phyloP scores from a whole-genome alignment of 2,797 vertebrate genomes.

The Phyllotis vaccarum region DNA sequence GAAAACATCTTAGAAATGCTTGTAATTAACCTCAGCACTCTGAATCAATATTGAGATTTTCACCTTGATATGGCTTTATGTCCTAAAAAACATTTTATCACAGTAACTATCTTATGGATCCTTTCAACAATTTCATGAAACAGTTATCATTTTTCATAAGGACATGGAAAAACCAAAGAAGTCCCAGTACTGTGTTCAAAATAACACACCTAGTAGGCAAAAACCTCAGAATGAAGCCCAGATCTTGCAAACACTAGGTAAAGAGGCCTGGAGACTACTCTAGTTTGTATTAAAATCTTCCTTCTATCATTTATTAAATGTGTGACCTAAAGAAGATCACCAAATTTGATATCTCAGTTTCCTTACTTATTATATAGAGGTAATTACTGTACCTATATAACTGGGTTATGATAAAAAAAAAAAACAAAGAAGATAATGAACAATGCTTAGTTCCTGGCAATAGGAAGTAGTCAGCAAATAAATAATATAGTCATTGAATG shows the following conservation, averaged over 20 bases:
- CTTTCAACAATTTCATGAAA: constrained; percentile 23
- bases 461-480: constrained; percentile 26
- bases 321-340: neutral
- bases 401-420: constrained; percentile 30
- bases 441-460: neutral
- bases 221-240: constrained; percentile 22
- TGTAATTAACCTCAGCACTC: constrained; percentile 32
- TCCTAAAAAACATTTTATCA: constrained; percentile 28
- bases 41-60: neutral
- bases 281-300: constrained; percentile 13
- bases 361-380: constrained; percentile 15
- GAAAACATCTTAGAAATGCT: constrained; percentile 38
- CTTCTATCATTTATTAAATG: neutral
- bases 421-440: constrained; percentile 35
- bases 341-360: neutral
- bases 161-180: constrained; percentile 29
- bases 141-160: neutral
- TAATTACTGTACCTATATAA: constrained; percentile 37
- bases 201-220: neutral
- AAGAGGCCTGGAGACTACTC: neutral
- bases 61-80: neutral
- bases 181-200: constrained; percentile 7
- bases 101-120: constrained; percentile 40
- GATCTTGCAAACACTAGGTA: constrained; percentile 16
- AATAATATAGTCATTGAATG: neutral